Evolutionary conservation across 2,797 vertebrate genomes (phyloP).

Genomic region (Macrochelys suwanniensis): DNA sequence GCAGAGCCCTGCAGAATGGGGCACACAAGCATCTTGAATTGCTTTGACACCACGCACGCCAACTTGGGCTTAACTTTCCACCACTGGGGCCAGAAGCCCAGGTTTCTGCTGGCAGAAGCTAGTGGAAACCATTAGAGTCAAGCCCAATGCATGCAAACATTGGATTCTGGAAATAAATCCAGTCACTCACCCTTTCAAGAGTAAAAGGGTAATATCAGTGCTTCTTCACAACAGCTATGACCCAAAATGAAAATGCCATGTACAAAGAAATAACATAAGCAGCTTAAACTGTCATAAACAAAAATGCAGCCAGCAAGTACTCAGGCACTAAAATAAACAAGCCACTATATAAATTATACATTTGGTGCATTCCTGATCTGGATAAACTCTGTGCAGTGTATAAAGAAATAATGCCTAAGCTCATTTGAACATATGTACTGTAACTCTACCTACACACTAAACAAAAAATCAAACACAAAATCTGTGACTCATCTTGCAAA

Average conservation of each 20-base stretch:
- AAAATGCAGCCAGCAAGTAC: not conserved
- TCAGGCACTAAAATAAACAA: not conserved
- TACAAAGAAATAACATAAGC: not conserved
- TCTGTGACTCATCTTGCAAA: not conserved
- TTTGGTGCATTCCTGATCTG: not conserved
- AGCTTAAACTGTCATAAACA: not conserved
- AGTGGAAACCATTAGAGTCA: slow-evolving; percentile 43
- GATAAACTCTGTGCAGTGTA: fast-evolving
- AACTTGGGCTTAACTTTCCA: slow-evolving; percentile 25
- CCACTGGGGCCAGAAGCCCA: not conserved
- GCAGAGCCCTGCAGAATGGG: not conserved
- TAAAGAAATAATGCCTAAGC: fast-evolving
- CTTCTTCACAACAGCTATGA: not conserved
- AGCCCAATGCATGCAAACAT: not conserved
- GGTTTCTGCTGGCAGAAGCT: slow-evolving; percentile 29
- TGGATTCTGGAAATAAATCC: not conserved
- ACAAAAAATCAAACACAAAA: fast-evolving
- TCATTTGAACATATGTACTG: fast-evolving
- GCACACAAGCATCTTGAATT: slow-evolving; percentile 16
- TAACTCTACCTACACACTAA: not conserved
- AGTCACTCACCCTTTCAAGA: not conserved
- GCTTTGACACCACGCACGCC: not conserved
- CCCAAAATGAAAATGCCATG: not conserved
- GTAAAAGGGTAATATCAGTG: not conserved
- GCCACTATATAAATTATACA: not conserved